phyloP scores from a whole-genome alignment of 2,888 invertebrate species.

The Aspidiotus destructor region DNA sequence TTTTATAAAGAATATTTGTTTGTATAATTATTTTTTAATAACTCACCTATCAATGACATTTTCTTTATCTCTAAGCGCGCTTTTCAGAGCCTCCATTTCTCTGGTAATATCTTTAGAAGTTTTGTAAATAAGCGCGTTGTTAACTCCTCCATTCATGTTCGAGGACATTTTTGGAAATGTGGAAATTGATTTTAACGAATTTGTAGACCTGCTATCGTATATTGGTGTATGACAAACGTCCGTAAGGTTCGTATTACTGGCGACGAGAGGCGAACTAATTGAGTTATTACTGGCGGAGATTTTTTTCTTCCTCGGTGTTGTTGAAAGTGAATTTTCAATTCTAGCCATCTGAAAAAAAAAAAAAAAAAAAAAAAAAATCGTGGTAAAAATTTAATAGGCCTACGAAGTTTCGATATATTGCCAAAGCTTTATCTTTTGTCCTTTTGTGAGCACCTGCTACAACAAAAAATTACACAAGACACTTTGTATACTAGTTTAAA shows the following conservation, averaged over 20 bases:
- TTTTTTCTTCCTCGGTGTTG: conserved; percentile 47
- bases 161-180: conserved; percentile 16
- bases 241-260: conserved; percentile 2
- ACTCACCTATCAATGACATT: conserved; percentile 23
- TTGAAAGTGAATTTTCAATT: conserved; percentile 67
- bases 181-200: conserved; percentile 3
- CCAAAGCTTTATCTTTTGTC: no score
- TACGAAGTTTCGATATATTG: neutral
- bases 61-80: conserved; percentile 24
- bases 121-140: conserved; percentile 12
- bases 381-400: conserved; percentile 2
- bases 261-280: conserved; percentile 7
- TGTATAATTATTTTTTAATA: no score
- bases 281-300: conserved; percentile 30
- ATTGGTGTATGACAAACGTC: neutral
- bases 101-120: conserved; percentile 19
- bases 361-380: conserved; percentile 28
- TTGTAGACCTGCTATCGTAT: neutral
- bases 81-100: conserved; percentile 25
- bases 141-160: neutral
- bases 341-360: conserved; percentile 60
- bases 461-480: neutral
- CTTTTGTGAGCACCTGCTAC: no score
- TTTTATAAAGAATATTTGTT: no score
- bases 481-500: neutral